Evolutionary conservation across 2,797 vertebrate species (phyloP), one percentile per base, ranked within the genome.

Genomic region (Trachops cirrhosus): DNA sequence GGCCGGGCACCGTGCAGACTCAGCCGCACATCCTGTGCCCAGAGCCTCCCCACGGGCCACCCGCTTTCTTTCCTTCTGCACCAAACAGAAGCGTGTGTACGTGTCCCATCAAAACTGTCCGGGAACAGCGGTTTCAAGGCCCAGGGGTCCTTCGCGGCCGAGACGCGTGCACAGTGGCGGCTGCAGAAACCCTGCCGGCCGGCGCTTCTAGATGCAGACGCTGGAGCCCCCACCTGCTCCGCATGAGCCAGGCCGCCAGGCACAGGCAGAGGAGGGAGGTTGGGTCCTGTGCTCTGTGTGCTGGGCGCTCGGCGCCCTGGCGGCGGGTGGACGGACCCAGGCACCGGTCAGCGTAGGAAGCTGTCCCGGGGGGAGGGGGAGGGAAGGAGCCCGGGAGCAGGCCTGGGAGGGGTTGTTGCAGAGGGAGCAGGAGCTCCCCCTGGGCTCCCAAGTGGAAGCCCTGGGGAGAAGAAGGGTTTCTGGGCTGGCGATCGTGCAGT

Each of bases 191-290:
- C 46, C 24, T 29, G 50, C 5, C 1, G 3, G 54, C 48, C n/a
- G 41, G 16, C 52, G 44, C 93, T 93, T 96, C 89, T 86, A 85
- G 92, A 82, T 29, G 64, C 39, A 57, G 67, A 96, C 93, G 87
- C 0, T 4, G 14, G 64, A 93, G 96, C 85, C 83, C 52, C 54
- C 41, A 90, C 87, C 82, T 90, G 64, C 86, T 92, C 59, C 89
- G 93, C 87, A 54, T 89, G 6, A 54, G 83, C 44, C 54, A 92
- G 46, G n/a, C 70, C 87, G 9, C 84, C 41, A 54, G 50, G 46
- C 48, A 4, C 29, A 75, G 44, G 9, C 48, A 24, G 80, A 46
- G 78, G 67, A 77, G 84, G 54, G 54, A 15, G 32, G 48, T 26
- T 21, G 2, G 24, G 52, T 11, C 78, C 79, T 15, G 29, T n/a